Base-by-base conservation (phyloP, 2,113 vertebrate species). In the Stercorarius parasiticus region DNA sequence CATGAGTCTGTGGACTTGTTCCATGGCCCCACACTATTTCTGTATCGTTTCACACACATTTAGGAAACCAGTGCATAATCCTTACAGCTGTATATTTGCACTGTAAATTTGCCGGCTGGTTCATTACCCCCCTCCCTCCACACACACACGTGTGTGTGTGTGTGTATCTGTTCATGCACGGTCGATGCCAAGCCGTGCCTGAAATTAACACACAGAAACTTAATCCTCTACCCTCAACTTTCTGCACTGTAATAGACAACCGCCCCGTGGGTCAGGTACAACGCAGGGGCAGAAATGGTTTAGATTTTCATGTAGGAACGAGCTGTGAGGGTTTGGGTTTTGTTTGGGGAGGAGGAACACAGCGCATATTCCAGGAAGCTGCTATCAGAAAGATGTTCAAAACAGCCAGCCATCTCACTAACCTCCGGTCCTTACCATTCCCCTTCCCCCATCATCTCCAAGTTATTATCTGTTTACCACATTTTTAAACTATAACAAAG, bases 41-140 rank as follows among this genome's bases (percentile, higher is more conserved):
- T 96, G 32, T 69, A 65, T 77, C 32, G 2, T 69, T 95, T 91
- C 89, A 80, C 74, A 91, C 40, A 87, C 66, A 10, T 91, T 91
- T 86, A 85, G 93, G 84, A 92, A 97, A 89, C 45, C 89, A 77
- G 59, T 50, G 45, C 53, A 70, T 83, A 91, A 97, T 97, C 81
- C 81, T 55, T 90, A 73, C 93, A 96, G 86, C 84, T 94, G 93
- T 86, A 80, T 55, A 82, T 88, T 85, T 93, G 73, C 52, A 32
- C 79, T 62, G 36, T 80, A 93, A 91, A 94, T 94, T 93, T 70
- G 34, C 78, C 9, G 10, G 40, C 78, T 90, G 62, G 53, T 72
- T 96, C 16, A 1, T 66, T 76, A 50, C 27, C 19, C 20, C 26
- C 5, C 30, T 47, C 34, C 59, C 62, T 65, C 7, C 42, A 25